Evolutionary conservation across 2,888 invertebrate species (phyloP), one percentile per base, ranked within the genome.

Genomic region (Rhingia campestris): DNA sequence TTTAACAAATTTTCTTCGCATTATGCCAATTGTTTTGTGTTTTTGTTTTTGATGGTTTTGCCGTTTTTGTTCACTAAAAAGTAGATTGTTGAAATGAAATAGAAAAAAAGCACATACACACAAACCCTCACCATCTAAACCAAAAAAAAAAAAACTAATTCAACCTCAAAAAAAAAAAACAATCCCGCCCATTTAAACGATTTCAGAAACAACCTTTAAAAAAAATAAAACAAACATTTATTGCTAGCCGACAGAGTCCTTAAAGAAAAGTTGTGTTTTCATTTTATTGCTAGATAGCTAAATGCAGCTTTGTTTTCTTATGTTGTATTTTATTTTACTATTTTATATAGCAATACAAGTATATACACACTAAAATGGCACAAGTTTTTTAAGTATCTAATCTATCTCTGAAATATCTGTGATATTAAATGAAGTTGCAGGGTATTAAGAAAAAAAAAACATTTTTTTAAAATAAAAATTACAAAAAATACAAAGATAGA

Each of bases 341-440:
- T 70, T 81, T 74, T 73, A 67, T 84, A 61, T 81, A 85, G 76
- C 74, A 80, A 77, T 75, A 72, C 76, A 77, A 66, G 59, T 61
- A 49, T 75, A 81, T 81, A 85, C 85, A 85, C 80, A 85, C 85
- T 85, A 88, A 86, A 84, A 87, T 87, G 89, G 89, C 89, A 89
- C 89, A 89, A 89, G 88, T 88, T 88, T 88, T 87, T 84, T 86
- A 81, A 81, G 76, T 84, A 87, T 89, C 88, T 88, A 87, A 88
- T 88, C 90, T 89, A 89, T 89, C 89, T 89, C 89, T 90, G 89
- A 90, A 89, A 89, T 88, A 89, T 88, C 90, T 90, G 90, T 90
- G 90, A 90, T 90, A 90, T 88, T 89, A 89, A 89, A 88, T 88
- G 89, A 90, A 90, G 89, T 89, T 90, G 90, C 89, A 90, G 90